Evolutionary conservation across 2,888 invertebrate species (phyloP).

Genomic region (Xylota segnis): DNA sequence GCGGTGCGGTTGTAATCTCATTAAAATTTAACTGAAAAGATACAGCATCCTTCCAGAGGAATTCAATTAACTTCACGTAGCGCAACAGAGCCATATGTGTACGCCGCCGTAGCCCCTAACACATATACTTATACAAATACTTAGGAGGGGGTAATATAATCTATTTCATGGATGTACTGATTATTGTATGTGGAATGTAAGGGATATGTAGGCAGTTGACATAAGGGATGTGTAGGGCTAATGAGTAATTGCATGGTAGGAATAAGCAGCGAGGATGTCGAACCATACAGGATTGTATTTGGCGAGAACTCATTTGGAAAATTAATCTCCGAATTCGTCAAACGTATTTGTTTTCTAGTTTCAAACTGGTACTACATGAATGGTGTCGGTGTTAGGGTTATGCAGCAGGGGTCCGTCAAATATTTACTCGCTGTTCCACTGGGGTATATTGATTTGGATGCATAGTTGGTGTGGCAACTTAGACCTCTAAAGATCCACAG

Average conservation of each 20-base stretch:
- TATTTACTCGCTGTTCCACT: too few species aligned
- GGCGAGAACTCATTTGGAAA: not conserved
- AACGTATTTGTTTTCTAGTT: not conserved
- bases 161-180: slow-evolving; percentile 14
- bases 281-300: not conserved
- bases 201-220: not conserved
- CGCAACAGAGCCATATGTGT: slow-evolving; percentile 1
- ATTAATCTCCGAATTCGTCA: not conserved
- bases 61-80: slow-evolving; percentile 12
- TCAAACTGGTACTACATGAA: not conserved
- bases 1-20: slow-evolving; percentile 10
- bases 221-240: not conserved
- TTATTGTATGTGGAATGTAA: slow-evolving; percentile 1
- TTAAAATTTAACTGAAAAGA: slow-evolving; percentile 14
- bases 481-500: too few species aligned
- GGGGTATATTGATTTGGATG: too few species aligned
- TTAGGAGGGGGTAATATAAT: not conserved
- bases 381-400: too few species aligned
- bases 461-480: too few species aligned
- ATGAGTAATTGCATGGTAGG: not conserved
- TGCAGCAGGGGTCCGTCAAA: too few species aligned
- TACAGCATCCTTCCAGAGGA: slow-evolving; percentile 1
- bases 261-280: not conserved
- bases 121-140: too few species aligned
- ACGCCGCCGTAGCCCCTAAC: too few species aligned